Conservation (phyloP, 37 sponge, comb jelly and placozoan species). For the Theonella swinhoei region DNA sequence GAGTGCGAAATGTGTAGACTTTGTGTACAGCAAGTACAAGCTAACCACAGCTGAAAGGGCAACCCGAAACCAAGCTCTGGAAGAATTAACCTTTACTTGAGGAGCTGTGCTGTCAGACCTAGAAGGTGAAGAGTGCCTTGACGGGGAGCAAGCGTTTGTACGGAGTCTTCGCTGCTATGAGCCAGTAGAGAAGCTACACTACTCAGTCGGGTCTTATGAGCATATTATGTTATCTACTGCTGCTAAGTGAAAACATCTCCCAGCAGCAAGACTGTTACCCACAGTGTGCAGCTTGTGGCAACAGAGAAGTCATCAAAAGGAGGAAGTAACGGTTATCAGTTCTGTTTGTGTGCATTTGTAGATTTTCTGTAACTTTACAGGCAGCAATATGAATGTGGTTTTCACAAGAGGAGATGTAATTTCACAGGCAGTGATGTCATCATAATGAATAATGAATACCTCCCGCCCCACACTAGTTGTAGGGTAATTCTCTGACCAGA, state of each 20-base stretch:
- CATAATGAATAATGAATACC: too few relatives aligned
- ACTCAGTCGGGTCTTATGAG: not conserved
- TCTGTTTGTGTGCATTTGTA: too few relatives aligned
- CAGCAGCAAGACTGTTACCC: conserved; percentile 14
- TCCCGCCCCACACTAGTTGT: too few relatives aligned
- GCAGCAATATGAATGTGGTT: too few relatives aligned
- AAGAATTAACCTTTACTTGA: too few relatives aligned
- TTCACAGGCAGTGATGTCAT: too few relatives aligned
- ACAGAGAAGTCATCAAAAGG: conserved; percentile 4
- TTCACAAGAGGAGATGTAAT: too few relatives aligned
- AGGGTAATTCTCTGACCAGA: too few relatives aligned
- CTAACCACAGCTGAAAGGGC: too few relatives aligned
- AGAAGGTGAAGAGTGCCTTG: not conserved
- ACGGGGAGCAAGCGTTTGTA: not conserved
- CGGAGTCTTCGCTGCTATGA: conserved; percentile 19
- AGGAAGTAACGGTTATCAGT: conserved; percentile 3
- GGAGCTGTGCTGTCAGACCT: conserved; percentile 21
- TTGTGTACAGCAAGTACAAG: too few relatives aligned
- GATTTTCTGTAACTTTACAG: too few relatives aligned
- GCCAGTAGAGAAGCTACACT: conserved; percentile 31
- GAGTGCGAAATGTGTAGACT: too few relatives aligned
- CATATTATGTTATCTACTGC: conserved; percentile 8
- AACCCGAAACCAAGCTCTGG: conserved; percentile 14
- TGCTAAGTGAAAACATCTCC: not conserved
- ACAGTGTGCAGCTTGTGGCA: conserved; percentile 10